Evolutionary conservation across 1,140 invertebrate genomes (phyloP).

Genomic region (Drosophila rufa): DNA sequence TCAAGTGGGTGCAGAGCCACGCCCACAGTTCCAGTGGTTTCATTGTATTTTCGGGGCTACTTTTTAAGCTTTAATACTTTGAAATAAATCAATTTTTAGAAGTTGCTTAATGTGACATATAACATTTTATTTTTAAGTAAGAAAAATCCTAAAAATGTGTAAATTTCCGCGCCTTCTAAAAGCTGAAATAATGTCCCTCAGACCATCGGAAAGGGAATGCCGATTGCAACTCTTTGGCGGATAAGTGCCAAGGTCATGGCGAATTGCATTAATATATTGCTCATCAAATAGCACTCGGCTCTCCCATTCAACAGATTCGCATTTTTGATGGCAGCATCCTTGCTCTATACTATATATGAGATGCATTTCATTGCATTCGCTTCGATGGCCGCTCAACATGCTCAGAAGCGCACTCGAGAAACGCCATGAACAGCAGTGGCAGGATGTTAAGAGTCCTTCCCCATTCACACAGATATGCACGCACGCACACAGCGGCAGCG

Average conservation of each 20-base stretch:
- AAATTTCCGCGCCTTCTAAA: too few species aligned
- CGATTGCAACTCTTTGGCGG: background rate
- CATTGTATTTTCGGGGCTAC: background rate
- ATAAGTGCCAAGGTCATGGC: slow-evolving; percentile 47
- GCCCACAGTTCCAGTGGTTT: slow-evolving; percentile 3
- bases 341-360: slow-evolving; percentile 28
- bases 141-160: too few species aligned
- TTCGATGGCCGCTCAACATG: slow-evolving; percentile 57
- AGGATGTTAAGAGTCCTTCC: slow-evolving; percentile 45
- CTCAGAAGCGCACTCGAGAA: slow-evolving; percentile 55
- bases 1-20: slow-evolving; percentile 31
- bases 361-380: slow-evolving; percentile 61
- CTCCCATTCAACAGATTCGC: slow-evolving; percentile 54
- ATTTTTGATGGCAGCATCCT: slow-evolving; percentile 39
- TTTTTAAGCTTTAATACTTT: background rate
- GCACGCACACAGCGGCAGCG: slow-evolving; percentile 14
- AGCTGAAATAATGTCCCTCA: too few species aligned
- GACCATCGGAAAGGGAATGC: background rate
- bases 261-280: slow-evolving; percentile 43
- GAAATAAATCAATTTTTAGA: background rate
- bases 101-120: too few species aligned
- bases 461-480: slow-evolving; percentile 30
- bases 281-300: slow-evolving; percentile 53
- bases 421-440: slow-evolving; percentile 51
- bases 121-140: too few species aligned